These are phyloP conservation scores for Lepisosteus osseus DNA, from an alignment of 2,113 vertebrate genomes.

Conservation along the genomic window DNA sequence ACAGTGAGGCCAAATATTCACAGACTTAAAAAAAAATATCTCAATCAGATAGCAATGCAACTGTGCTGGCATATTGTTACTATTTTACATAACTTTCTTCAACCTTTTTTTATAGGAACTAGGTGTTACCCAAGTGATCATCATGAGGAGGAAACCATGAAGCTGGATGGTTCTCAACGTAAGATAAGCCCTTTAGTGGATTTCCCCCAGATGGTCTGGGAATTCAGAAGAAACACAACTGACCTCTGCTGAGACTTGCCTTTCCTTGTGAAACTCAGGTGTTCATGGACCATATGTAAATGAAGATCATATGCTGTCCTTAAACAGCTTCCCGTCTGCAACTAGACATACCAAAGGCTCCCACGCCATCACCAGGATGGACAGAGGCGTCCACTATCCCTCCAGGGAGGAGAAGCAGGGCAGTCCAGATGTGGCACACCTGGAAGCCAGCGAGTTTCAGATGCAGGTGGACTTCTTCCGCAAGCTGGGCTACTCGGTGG, in stretches of 20 bases:
- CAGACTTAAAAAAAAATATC: too few relatives aligned
- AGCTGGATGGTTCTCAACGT: slow-evolving; percentile 36
- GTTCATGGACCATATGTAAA: background rate
- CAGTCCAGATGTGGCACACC: background rate
- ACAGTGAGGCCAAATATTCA: too few relatives aligned
- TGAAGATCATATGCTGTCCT: slow-evolving; percentile 24
- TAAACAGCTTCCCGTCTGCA: background rate
- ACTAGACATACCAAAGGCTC: background rate
- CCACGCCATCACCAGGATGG: background rate
- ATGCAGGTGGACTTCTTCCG: slow-evolving; percentile 86
- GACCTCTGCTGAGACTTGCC: slow-evolving; percentile 15
- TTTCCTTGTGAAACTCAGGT: slow-evolving; percentile 34
- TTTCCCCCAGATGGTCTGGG: slow-evolving; percentile 40
- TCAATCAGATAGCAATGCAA: too few relatives aligned
- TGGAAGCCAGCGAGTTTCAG: slow-evolving; percentile 61
- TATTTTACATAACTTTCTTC: too few relatives aligned
- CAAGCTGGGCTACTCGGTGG: slow-evolving; percentile 84
- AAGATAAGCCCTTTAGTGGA: slow-evolving; percentile 22
- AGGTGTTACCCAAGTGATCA: slow-evolving; percentile 20
- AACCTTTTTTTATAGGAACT: slow-evolving; percentile 12
- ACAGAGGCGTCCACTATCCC: too few relatives aligned
- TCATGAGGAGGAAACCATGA: slow-evolving; percentile 45
- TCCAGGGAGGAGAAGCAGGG: slow-evolving; percentile 11
- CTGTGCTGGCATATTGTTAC: too few relatives aligned
- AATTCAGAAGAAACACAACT: slow-evolving; percentile 3